Percentiles rank a stretch among this genome's conserved stretches.
Evolutionary conservation across 1,140 invertebrate species (phyloP).

Genomic region (Drosophila auraria): DNA sequence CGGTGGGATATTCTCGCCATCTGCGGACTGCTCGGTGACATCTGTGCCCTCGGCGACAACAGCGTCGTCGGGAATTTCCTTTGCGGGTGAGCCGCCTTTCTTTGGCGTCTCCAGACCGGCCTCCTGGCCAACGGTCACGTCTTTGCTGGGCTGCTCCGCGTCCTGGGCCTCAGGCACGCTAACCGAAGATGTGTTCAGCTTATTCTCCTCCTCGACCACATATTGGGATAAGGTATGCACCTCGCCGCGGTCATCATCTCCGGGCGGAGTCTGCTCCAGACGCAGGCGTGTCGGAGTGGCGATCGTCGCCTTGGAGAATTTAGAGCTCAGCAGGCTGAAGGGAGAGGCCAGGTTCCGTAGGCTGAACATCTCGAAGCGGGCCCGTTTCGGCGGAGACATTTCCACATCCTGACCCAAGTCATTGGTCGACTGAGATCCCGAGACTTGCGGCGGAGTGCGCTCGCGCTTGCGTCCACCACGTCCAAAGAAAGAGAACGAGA

Average conservation of each 20-base stretch:
- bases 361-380: constrained; percentile 75
- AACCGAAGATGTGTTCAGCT: constrained; percentile 42
- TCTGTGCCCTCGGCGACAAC: constrained; percentile 16
- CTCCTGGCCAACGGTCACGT: constrained; percentile 62
- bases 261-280: constrained; percentile 47
- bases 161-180: constrained; percentile 53
- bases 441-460: constrained; percentile 65
- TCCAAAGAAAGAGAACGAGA: constrained; percentile 76
- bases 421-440: constrained; percentile 63
- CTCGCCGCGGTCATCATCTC: constrained; percentile 56
- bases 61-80: constrained; percentile 24
- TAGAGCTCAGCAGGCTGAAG: constrained; percentile 68
- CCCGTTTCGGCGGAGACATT: constrained; percentile 77
- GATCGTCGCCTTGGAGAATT: constrained; percentile 69
- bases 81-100: constrained; percentile 37
- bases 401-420: constrained; percentile 71
- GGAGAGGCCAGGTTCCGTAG: constrained; percentile 68
- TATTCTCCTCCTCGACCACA: constrained; percentile 58
- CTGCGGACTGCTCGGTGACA: constrained; percentile 12
- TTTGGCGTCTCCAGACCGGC: constrained; percentile 59
- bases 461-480: constrained; percentile 72
- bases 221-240: constrained; percentile 76
- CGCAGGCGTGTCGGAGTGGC: constrained; percentile 56
- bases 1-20: constrained; percentile 36
- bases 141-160: constrained; percentile 29